Percentiles rank a stretch among this genome's conserved stretches.
These are phyloP conservation scores for Riparia riparia DNA, from an alignment of 2,113 vertebrate genomes.

Conservation along the genomic window DNA sequence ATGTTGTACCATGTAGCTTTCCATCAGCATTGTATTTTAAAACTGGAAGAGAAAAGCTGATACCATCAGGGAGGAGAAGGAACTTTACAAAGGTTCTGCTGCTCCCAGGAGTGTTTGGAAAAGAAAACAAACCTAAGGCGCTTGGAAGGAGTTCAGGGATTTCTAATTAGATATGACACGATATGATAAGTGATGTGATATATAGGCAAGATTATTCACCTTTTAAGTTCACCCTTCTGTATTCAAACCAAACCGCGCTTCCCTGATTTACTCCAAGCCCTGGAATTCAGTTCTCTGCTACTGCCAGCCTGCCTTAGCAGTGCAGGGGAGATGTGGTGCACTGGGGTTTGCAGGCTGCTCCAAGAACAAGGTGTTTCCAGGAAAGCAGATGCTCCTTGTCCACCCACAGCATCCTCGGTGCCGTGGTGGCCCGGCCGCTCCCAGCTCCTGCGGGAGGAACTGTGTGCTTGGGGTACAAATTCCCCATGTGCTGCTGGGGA, in stretches of 20 bases:
- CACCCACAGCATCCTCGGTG: not conserved
- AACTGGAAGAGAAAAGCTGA: not conserved
- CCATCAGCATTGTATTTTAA: not conserved
- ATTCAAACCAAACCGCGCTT: not conserved
- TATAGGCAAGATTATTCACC: not conserved
- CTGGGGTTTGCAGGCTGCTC: not conserved
- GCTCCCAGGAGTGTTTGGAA: not conserved
- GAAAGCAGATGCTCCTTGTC: not conserved
- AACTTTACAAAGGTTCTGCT: not conserved
- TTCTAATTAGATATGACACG: conserved; percentile 4
- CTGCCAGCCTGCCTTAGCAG: not conserved
- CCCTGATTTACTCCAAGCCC: not conserved
- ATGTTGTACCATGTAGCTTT: not conserved
- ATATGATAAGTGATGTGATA: not conserved
- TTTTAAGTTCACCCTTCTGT: not conserved
- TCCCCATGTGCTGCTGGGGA: not conserved
- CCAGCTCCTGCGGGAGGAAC: not conserved
- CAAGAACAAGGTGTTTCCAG: not conserved
- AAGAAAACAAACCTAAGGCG: conserved; percentile 16
- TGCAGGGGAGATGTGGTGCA: not conserved
- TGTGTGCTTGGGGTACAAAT: not conserved
- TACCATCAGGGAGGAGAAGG: not conserved
- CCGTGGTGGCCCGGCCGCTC: not conserved
- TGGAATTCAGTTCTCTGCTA: not conserved
- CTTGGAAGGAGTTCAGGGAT: not conserved